These are phyloP conservation scores for Fregetta grallaria DNA, from an alignment of 2,113 vertebrate species.

Conservation along the genomic window DNA sequence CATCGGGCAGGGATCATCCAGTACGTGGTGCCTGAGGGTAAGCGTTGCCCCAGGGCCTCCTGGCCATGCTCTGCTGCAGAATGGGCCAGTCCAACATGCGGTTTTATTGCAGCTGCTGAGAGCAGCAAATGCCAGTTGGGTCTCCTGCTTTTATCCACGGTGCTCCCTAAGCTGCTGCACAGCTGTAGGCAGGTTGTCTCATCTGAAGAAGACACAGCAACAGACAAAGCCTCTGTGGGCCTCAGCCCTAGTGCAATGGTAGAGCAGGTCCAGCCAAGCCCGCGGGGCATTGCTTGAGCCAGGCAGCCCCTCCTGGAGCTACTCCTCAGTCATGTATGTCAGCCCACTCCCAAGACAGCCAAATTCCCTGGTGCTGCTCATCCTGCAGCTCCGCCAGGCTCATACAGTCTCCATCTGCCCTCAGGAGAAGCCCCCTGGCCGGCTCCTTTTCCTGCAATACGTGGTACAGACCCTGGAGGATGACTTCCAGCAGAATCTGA, in stretches of 20 bases:
- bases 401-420: background rate
- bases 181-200: background rate
- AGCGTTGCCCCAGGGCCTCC: background rate
- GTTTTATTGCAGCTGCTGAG: background rate
- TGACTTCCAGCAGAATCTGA: constrained; percentile 81
- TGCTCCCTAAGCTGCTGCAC: background rate
- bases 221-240: background rate
- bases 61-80: background rate
- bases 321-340: background rate
- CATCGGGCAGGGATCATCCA: background rate
- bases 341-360: background rate
- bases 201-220: background rate
- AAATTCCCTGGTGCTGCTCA: background rate
- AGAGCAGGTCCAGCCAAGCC: background rate
- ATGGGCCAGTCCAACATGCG: background rate
- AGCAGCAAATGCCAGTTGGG: background rate
- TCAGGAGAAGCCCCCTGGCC: constrained; percentile 76
- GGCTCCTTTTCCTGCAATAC: constrained; percentile 86
- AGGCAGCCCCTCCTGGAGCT: background rate
- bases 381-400: background rate
- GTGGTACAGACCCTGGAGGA: constrained; percentile 90
- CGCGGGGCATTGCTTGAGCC: background rate
- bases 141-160: background rate
- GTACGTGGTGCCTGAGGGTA: accelerated
- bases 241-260: background rate